A percentile compares a stretch with the other conserved stretches of the same genome.
These are phyloP conservation scores for Hetaerina titia DNA, from an alignment of 2,888 invertebrate species.

Conservation along the genomic window DNA sequence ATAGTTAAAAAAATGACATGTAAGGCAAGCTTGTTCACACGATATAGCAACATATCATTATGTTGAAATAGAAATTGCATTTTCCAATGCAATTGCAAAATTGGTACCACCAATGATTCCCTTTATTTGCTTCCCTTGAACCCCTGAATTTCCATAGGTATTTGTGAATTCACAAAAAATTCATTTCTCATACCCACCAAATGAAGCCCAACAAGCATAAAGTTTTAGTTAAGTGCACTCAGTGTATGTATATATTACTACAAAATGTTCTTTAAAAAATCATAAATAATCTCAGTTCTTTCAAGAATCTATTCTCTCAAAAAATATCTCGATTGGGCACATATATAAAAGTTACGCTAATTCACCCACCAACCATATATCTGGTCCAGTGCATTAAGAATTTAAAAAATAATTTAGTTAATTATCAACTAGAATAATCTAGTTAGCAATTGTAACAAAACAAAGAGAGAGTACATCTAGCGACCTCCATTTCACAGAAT, in stretches of 20 bases:
- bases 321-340: slow-evolving; percentile 53
- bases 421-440: slow-evolving; percentile 58
- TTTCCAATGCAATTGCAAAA: background rate
- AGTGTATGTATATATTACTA: slow-evolving; percentile 52
- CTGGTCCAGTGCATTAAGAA: slow-evolving; percentile 56
- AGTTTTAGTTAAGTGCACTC: slow-evolving; percentile 63
- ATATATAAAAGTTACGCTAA: slow-evolving; percentile 53
- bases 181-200: slow-evolving; percentile 40
- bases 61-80: slow-evolving; percentile 25
- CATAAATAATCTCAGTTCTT: slow-evolving; percentile 59
- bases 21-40: slow-evolving; percentile 3
- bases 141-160: background rate
- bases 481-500: slow-evolving; percentile 40
- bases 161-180: slow-evolving; percentile 36
- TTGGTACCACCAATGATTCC: slow-evolving; percentile 34
- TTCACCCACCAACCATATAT: slow-evolving; percentile 49
- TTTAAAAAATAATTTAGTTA: slow-evolving; percentile 59
- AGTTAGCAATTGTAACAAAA: slow-evolving; percentile 39
- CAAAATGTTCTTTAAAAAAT: slow-evolving; percentile 56
- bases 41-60: slow-evolving; percentile 14
- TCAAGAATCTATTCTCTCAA: slow-evolving; percentile 62
- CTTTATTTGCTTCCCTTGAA: slow-evolving; percentile 34
- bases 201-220: slow-evolving; percentile 55
- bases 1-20: background rate
- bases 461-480: slow-evolving; percentile 25